These are phyloP conservation scores for Toxotes chatareus DNA, from an alignment of 2,113 vertebrate genomes.

Conservation along the genomic window DNA sequence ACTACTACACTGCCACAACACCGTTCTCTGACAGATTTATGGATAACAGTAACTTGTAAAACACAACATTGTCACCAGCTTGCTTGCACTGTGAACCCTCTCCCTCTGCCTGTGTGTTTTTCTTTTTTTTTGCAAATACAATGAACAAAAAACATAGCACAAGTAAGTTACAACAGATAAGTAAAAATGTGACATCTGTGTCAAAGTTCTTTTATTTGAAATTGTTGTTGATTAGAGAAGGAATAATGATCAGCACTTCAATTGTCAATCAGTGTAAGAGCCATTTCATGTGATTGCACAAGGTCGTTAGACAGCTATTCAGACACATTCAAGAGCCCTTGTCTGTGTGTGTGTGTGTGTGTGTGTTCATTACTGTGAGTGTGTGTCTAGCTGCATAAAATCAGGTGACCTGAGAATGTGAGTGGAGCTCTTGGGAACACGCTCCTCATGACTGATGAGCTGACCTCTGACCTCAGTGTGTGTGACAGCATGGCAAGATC, in stretches of 20 bases:
- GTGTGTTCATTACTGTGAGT: not conserved
- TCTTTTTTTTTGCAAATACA: not conserved
- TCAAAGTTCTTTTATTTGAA: conserved; percentile 22
- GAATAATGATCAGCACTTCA: conserved; percentile 34
- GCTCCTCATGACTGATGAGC: conserved; percentile 52
- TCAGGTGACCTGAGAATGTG: conserved; percentile 13
- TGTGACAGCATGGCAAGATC: not conserved
- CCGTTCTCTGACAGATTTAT: conserved; percentile 41
- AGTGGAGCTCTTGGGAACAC: conserved; percentile 15
- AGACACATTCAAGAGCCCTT: conserved; percentile 24
- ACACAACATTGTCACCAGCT: not conserved
- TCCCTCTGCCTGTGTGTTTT: not conserved
- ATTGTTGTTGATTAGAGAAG: conserved; percentile 49
- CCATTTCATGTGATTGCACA: conserved; percentile 59
- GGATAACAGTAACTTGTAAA: conserved; percentile 23
- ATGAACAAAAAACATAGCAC: not conserved
- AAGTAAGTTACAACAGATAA: not conserved
- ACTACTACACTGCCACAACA: conserved; percentile 44
- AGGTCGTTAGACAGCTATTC: conserved; percentile 44
- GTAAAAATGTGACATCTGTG: conserved; percentile 5
- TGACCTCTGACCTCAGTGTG: conserved; percentile 53
- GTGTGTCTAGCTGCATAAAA: conserved; percentile 28
- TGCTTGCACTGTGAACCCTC: not conserved
- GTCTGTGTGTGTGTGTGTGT: not conserved
- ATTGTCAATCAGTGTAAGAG: conserved; percentile 54